Base-by-base conservation (phyloP, 2,888 invertebrate genomes). In the Macrosiphum euphorbiae region DNA sequence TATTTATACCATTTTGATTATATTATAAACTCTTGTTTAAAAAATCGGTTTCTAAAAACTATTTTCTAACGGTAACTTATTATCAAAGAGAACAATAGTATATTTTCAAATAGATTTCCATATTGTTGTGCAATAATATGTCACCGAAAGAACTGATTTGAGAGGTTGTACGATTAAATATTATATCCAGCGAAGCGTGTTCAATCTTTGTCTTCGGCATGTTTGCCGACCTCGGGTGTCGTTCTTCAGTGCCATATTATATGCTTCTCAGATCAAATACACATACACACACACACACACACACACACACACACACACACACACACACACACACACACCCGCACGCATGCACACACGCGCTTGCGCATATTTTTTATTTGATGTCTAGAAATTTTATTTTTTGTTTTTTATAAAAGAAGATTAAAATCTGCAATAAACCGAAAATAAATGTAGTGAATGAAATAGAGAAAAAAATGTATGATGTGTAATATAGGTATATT, bases 141-240 rank as follows among this genome's bases (percentile, higher is more conserved):
- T 78, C 26, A 35, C 24, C 13, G 26, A 90, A 78, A 41, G 50
- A 26, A 90, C 90, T 47, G 52, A 84, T 90, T 90, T n/a, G 24
- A 50, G 78, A 20, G 50, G 26, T 84, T 26, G 78, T 84, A 50
- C 16, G 90, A 84, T 90, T 84, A 90, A 91, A 91, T 52, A 55
- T 84, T 84, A 91, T 91, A 84, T 55, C 41, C 78, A 52, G 28
- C 41, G 91, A 84, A 84, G 91, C 52, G 84, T 55, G 41, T 91
- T 91, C 52, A 84, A 91, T 84, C 91, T 84, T 26, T 41, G 84
- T 84, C 84, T 84, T 26, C 61, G 8, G 89, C 89, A 61, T 90
- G 61, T 90, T 90, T 90, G 61, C 89, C n/a, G 47, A 67, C 47
- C 89, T 41, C 89, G 44, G 89, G 61, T 61, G 61, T 61, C 61